Evolutionary conservation across 2,797 vertebrate genomes (phyloP).

Genomic region (Peromyscus aztecus): DNA sequence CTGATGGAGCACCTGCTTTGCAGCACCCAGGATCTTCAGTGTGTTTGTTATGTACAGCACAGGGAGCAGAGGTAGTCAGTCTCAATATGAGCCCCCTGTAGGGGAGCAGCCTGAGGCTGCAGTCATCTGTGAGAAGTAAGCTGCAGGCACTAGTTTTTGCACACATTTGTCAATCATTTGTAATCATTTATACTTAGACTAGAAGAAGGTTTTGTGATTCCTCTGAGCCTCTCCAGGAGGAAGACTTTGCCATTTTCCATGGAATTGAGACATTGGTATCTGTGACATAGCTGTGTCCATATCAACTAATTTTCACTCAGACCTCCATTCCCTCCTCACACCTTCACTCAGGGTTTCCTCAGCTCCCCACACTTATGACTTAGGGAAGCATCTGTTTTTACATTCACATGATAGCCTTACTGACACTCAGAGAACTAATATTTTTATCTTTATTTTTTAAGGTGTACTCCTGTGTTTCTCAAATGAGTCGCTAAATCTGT

Average conservation of each 20-base stretch:
- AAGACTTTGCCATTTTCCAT: neutral
- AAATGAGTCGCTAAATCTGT: neutral
- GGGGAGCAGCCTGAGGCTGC: too few species aligned
- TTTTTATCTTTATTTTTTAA: neutral
- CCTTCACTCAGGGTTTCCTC: neutral
- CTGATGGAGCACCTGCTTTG: neutral
- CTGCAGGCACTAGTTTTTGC: neutral
- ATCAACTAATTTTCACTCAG: neutral
- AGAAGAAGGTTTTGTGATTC: neutral
- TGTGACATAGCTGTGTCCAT: neutral
- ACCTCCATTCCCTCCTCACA: neutral
- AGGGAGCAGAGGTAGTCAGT: neutral
- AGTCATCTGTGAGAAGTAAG: too few species aligned
- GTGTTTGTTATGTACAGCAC: neutral
- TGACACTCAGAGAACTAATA: neutral
- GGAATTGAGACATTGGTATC: neutral
- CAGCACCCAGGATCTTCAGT: neutral
- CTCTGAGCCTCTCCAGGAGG: neutral
- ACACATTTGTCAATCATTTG: neutral
- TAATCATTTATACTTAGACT: neutral
- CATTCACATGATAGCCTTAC: neutral
- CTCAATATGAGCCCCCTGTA: neutral
- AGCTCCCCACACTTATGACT: neutral
- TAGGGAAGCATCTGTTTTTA: neutral
- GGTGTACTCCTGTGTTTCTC: neutral